Evolutionary conservation across 2,113 vertebrate species (phyloP).

Genomic region (Sylvilagus bachmani): DNA sequence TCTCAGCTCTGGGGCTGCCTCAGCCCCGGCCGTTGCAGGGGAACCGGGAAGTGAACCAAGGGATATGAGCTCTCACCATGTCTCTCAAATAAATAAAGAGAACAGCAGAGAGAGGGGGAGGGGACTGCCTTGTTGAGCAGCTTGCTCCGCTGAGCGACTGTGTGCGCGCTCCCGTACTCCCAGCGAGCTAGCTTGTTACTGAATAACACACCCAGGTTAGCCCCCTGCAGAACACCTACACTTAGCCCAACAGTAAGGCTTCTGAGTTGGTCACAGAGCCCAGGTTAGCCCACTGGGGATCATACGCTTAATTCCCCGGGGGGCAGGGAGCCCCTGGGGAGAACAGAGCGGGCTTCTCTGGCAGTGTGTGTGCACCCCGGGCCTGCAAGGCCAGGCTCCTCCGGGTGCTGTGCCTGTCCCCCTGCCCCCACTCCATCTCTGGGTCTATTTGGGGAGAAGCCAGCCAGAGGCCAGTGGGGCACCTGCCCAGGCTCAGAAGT

Average conservation of each 20-base stretch:
- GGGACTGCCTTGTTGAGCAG: no score
- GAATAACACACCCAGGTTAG: background rate
- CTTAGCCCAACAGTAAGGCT: background rate
- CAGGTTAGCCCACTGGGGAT: background rate
- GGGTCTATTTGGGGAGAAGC: background rate
- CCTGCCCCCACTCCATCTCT: background rate
- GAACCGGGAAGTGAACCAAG: no score
- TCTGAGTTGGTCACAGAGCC: background rate
- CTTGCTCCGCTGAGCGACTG: no score
- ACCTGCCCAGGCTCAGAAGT: background rate
- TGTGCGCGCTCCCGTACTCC: background rate
- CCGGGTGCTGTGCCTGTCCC: background rate
- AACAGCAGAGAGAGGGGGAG: rapidly evolving
- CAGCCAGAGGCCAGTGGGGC: background rate
- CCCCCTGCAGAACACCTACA: background rate
- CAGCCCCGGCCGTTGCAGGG: no score
- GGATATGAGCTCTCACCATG: background rate
- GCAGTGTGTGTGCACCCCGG: background rate
- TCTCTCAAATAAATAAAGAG: background rate
- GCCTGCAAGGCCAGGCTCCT: background rate
- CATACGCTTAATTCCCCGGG: background rate
- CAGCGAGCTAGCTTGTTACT: background rate
- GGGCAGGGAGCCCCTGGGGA: background rate
- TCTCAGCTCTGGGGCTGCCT: no score
- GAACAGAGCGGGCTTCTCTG: rapidly evolving